Percentiles rank a stretch among this genome's conserved stretches.
Evolutionary conservation across 2,888 invertebrate genomes (phyloP).

Genomic region (Tetramorium bicarinatum): DNA sequence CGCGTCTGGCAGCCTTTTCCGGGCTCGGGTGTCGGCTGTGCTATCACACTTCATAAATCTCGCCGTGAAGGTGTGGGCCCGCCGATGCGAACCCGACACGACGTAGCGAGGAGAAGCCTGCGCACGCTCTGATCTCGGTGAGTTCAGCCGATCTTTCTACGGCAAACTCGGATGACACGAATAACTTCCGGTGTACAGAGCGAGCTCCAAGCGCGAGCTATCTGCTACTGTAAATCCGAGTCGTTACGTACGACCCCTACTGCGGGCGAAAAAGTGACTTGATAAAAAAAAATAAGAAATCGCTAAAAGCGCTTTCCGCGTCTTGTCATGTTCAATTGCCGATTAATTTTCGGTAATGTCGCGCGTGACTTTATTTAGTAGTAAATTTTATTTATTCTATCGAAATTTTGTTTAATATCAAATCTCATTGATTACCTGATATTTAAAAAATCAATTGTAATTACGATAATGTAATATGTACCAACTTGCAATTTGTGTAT

Average conservation of each 20-base stretch:
- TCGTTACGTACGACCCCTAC: conserved; percentile 58
- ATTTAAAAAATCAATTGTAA: background rate
- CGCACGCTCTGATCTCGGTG: conserved; percentile 46
- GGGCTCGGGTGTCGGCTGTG: conserved; percentile 53
- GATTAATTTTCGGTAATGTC: background rate
- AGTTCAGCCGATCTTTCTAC: conserved; percentile 62
- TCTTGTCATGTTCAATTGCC: background rate
- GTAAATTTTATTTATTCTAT: background rate
- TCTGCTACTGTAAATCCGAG: conserved; percentile 69
- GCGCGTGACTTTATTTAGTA: background rate
- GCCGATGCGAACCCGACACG: conserved; percentile 64
- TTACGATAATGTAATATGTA: background rate
- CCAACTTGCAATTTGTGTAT: background rate
- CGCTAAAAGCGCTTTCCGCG: conserved; percentile 6
- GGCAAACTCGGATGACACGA: conserved; percentile 65
- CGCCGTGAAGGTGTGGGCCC: conserved; percentile 61
- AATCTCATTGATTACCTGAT: background rate
- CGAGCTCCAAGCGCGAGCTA: conserved; percentile 55
- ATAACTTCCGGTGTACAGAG: conserved; percentile 65
- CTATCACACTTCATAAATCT: conserved; percentile 77
- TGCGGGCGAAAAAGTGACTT: conserved; percentile 9
- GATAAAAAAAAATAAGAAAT: conserved; percentile 47
- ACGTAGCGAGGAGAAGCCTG: conserved; percentile 31
- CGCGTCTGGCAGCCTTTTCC: conserved; percentile 52
- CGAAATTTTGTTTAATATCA: background rate